Evolutionary conservation across 2,888 invertebrate species (phyloP), one percentile per base, ranked within the genome.

Genomic region (Parnassius apollo): DNA sequence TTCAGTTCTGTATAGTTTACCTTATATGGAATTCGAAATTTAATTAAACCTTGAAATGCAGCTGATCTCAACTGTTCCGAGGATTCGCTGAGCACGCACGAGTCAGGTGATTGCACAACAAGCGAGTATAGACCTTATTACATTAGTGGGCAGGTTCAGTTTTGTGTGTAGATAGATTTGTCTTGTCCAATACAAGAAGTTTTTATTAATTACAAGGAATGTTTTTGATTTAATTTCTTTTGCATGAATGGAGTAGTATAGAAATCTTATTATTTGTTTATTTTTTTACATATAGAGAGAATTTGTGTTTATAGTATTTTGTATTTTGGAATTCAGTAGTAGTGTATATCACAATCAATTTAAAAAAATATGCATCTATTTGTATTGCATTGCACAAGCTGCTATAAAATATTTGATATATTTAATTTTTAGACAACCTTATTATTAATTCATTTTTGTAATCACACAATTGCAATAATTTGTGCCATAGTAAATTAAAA

Each of bases 51-150:
- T 86, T 85, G 71, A 73, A 80, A 89, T 70, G 85, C 91, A 95
- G 95, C 95, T 86, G 95, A 95, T 91, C 94, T 95, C 88, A 95
- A 95, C 93, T 95, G 95, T 86, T 95, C 95, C 78, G 94, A 95
- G 93, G 95, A 95, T 88, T 95, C 95, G 75, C 93, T 95, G 88
- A 95, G 95, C 90, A 95, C 95, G 72, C 95, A 95, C 91, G 95
- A 95, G 92, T 95, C 95, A 95, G 95, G 95, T 95, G 94, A 91
- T 77, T 87, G 90, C 89, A 91, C 89, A 86, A 92, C 67, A 75
- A 76, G 73, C 77, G 75, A 79, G 73, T 74, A 69, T 70, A 68
- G 65, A 68, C 67, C 67, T 72, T 75, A 75, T 71, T 71, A 63
- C 61, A 52, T 64, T 62, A 66, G 35, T 63, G 63, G 69, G 69